Evolutionary conservation across 2,888 invertebrate species (phyloP).

Genomic region (Celastrina argiolus): DNA sequence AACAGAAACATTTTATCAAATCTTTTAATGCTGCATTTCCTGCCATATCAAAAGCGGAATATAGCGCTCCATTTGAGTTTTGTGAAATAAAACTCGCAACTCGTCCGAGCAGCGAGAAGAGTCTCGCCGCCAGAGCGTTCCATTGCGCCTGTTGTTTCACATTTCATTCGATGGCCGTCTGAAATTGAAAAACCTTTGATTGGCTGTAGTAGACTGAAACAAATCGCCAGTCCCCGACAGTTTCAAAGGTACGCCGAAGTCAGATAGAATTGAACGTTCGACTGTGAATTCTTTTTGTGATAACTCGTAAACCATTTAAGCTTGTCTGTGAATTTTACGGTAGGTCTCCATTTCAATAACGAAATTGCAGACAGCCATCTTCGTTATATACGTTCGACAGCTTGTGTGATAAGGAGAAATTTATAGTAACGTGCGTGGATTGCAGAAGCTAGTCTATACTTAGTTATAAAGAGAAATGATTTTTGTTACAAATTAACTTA

Average conservation of each 20-base stretch:
- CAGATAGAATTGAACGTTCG: constrained; percentile 48
- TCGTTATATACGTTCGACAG: not conserved
- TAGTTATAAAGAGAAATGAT: too few relatives aligned
- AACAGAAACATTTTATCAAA: not conserved
- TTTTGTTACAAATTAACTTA: too few relatives aligned
- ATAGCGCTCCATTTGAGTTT: constrained; percentile 25
- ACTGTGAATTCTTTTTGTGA: constrained; percentile 28
- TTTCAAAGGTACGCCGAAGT: constrained; percentile 51
- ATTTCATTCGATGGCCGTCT: constrained; percentile 49
- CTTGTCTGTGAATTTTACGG: not conserved
- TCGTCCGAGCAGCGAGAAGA: constrained; percentile 31
- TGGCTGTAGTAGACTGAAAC: constrained; percentile 53
- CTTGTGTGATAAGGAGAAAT: not conserved
- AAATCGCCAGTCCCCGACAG: constrained; percentile 45
- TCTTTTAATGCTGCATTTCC: not conserved
- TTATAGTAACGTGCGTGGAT: not conserved
- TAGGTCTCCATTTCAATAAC: too few relatives aligned
- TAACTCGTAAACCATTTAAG: not conserved
- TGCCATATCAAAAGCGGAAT: constrained; percentile 8
- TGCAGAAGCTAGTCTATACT: too few relatives aligned
- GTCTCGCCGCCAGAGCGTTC: constrained; percentile 40
- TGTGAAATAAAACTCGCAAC: constrained; percentile 31
- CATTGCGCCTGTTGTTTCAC: constrained; percentile 52
- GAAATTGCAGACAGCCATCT: not conserved
- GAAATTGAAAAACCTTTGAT: constrained; percentile 65